Evolutionary conservation across 2,797 vertebrate species (phyloP).

Genomic region (Danio tinwini): DNA sequence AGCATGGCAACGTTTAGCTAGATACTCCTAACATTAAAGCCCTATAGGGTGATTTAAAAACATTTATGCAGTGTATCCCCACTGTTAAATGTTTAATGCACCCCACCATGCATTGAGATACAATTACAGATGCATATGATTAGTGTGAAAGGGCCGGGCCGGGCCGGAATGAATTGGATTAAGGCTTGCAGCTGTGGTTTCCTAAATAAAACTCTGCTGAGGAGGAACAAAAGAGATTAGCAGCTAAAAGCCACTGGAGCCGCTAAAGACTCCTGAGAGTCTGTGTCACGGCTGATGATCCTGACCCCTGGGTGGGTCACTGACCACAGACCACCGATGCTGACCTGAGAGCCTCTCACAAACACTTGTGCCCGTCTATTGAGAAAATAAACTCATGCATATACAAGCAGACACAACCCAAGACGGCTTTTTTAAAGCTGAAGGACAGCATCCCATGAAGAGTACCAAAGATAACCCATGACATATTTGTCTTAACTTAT

Average conservation of each 20-base stretch:
- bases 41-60: slow-evolving; percentile 17
- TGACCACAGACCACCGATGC: slow-evolving; percentile 65
- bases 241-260: slow-evolving; percentile 51
- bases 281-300: slow-evolving; percentile 59
- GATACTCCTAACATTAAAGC: not conserved
- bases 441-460: not conserved
- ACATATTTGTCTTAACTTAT: not conserved
- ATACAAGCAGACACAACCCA: slow-evolving; percentile 20
- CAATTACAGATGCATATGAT: slow-evolving; percentile 36
- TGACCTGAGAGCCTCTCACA: slow-evolving; percentile 55
- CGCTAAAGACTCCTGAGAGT: slow-evolving; percentile 53
- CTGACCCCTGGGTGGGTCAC: slow-evolving; percentile 69
- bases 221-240: slow-evolving; percentile 55
- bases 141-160: slow-evolving; percentile 38
- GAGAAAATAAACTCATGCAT: slow-evolving; percentile 17
- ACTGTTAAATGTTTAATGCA: slow-evolving; percentile 34
- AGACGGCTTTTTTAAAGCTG: not conserved
- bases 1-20: not conserved
- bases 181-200: slow-evolving; percentile 54
- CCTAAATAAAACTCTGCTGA: slow-evolving; percentile 52
- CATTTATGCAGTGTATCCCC: slow-evolving; percentile 7
- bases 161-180: slow-evolving; percentile 46
- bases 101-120: slow-evolving; percentile 20
- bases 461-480: not conserved
- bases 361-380: slow-evolving; percentile 32